phyloP scores from a whole-genome alignment of 2,113 vertebrate species.

The Gambusia holbrooki region DNA sequence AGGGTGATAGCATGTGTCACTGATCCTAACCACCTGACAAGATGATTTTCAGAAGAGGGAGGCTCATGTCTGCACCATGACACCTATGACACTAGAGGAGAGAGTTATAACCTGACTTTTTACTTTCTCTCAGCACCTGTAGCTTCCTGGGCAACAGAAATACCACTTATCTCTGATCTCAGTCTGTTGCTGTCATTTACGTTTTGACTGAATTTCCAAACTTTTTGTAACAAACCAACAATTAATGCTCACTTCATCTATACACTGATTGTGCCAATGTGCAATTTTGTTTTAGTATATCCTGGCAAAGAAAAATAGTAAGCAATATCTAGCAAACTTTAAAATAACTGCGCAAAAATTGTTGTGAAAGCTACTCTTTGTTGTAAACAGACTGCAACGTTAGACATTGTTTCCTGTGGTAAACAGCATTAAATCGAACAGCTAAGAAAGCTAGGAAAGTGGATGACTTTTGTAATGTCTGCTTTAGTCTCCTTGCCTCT shows the following conservation, averaged over 20 bases:
- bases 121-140: background rate
- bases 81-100: background rate
- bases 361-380: background rate
- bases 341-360: background rate
- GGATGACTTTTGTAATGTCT: conserved; percentile 14
- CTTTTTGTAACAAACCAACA: too few relatives aligned
- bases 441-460: background rate
- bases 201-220: background rate
- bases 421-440: background rate
- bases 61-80: background rate
- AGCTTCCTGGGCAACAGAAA: background rate
- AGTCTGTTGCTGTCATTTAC: background rate
- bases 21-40: conserved; percentile 25
- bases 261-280: background rate
- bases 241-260: background rate
- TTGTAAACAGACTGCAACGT: background rate
- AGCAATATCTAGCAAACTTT: background rate
- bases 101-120: background rate
- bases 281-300: background rate
- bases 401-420: background rate
- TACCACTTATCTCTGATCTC: background rate
- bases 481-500: conserved; percentile 10
- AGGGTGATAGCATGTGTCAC: background rate
- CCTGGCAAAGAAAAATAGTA: background rate
- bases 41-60: conserved; percentile 1